Evolutionary conservation across 2,113 vertebrate species (phyloP).

Genomic region (mouse (Mus musculus)): GRCm39 chr4:66732501-66733000

Average conservation of each 20-base stretch:
- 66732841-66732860: background rate
- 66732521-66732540: background rate
- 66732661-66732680: background rate
- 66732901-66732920: background rate
- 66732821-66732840: background rate
- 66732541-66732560: background rate
- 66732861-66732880: background rate
- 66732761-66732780: background rate
- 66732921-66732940: background rate
- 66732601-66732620: background rate
- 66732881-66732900: background rate
- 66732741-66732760: background rate
- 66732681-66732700: background rate
- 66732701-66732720: background rate
- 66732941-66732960: rapidly evolving
- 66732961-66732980: background rate
- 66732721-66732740: background rate
- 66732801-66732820: background rate
- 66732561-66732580: background rate
- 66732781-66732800: background rate
- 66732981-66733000: background rate
- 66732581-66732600: background rate
- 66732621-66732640: background rate
- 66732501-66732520: background rate
- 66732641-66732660: background rate